Base-by-base conservation (phyloP, 2,888 invertebrate species). In the Dendrolimus pini region DNA sequence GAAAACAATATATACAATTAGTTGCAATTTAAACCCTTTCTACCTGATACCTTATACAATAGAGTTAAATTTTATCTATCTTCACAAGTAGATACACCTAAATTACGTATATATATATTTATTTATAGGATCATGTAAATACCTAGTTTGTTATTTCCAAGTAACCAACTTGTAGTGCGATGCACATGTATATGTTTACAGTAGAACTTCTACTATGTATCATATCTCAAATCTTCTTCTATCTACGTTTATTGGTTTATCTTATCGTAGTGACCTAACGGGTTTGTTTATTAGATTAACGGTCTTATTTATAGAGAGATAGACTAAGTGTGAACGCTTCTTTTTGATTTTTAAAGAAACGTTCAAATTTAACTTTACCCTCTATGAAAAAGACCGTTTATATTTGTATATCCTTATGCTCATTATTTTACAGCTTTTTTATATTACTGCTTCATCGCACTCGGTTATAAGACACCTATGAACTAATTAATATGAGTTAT, bases 251-350 rank as follows among this genome's bases (percentile, higher is more conserved):
- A 30, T 30, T 30, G 30, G 30, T 30, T 30, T 30, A 30, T 30
- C 30, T 30, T 6, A 30, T 30, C 6, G 30, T 30, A 30, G 30
- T 30, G 30, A 30, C 30, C 30, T 3, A 30, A 30, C 71, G 68
- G 70, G 69, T 78, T 75, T 75, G 73, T 77, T 75, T 74, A 69
- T 71, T 78, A 70, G 72, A 67, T 72, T 70, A 62, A 30, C 30
- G 30, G 30, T 30, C 30, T 30, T 30, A 30, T 30, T 30, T 6
- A 30, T 30, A 30, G 30, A 30, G 30, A 30, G 30, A 6, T 30
- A 30, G 30, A 6, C 30, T 30, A 30, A 30, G 30, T 30, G 2
- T 30, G 6, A 30, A 30, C 30, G 30, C 30, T 30, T 30, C 30
- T 30, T 30, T 30, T 30, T 30, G 30, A 30, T 30, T 30, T 6